A percentile compares a stretch with the other conserved stretches of the same genome.
Conservation (phyloP, 2,113 vertebrate genomes). For the Oreochromis niloticus region DNA sequence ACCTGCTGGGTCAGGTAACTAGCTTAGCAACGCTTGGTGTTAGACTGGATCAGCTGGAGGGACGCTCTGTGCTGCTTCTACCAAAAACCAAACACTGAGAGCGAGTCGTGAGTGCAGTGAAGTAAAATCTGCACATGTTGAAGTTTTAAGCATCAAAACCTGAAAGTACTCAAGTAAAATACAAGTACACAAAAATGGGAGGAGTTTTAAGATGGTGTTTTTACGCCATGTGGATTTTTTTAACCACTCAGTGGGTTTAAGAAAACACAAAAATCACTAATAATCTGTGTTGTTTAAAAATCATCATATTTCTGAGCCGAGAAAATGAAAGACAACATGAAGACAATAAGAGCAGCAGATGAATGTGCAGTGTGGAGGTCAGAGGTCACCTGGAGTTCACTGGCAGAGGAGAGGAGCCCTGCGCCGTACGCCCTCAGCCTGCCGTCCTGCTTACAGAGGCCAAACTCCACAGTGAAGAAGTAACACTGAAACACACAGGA, state of each 20-base stretch:
- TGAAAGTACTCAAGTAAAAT: neutral
- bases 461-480: constrained; percentile 19
- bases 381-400: constrained; percentile 1
- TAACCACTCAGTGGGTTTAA: neutral
- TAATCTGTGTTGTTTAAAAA: neutral
- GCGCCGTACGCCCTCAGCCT: neutral
- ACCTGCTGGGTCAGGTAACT: neutral
- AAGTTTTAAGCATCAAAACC: neutral
- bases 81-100: neutral
- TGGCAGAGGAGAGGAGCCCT: neutral
- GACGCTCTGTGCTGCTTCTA: neutral
- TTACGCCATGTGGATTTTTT: neutral
- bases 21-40: neutral
- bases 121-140: neutral
- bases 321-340: neutral
- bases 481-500: neutral
- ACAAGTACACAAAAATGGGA: neutral
- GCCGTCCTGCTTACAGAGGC: neutral
- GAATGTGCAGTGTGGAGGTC: neutral
- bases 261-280: accelerated
- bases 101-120: accelerated
- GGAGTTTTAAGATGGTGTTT: neutral
- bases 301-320: accelerated
- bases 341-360: neutral
- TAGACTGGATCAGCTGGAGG: neutral